These are phyloP conservation scores for Epizoanthus illoricatus DNA, from an alignment of 92 coral and sea anemone genomes.

Conservation along the genomic window DNA sequence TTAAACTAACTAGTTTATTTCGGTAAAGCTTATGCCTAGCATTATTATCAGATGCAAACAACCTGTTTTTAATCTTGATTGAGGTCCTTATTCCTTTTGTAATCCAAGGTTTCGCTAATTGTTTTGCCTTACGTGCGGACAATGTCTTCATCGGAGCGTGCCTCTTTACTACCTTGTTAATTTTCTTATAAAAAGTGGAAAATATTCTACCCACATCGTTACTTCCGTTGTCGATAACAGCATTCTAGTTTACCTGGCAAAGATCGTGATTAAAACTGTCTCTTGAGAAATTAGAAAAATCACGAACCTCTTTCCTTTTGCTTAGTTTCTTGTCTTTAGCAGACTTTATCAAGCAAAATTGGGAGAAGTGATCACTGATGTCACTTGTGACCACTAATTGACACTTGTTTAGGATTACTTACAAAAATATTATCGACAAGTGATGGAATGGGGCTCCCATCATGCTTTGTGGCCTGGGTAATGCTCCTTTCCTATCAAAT, in stretches of 20 bases:
- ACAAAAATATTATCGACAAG: not conserved
- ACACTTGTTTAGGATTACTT: constrained; percentile 2
- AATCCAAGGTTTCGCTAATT: constrained; percentile 21
- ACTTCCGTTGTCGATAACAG: not conserved
- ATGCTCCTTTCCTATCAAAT: too few species aligned
- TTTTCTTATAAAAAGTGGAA: constrained; percentile 25
- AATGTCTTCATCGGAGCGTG: constrained; percentile 23
- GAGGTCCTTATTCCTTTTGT: constrained; percentile 27
- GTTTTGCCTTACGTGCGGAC: constrained; percentile 18
- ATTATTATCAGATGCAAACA: constrained; percentile 43
- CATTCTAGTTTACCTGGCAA: constrained; percentile 6
- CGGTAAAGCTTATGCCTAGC: constrained; percentile 16
- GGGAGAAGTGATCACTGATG: constrained; percentile 4
- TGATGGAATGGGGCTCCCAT: not conserved
- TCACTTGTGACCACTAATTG: constrained; percentile 17
- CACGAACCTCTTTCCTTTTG: constrained; percentile 15
- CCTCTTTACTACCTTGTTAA: constrained; percentile 16
- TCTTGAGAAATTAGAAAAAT: constrained; percentile 33
- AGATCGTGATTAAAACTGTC: constrained; percentile 26
- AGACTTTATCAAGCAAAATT: constrained; percentile 13
- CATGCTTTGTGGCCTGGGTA: too few species aligned
- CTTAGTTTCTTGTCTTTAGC: not conserved
- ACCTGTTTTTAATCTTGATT: constrained; percentile 17
- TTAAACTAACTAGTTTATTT: constrained; percentile 12
- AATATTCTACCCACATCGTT: constrained; percentile 21